Conservation (phyloP, 1,140 invertebrate species). For the Zelostemma sp. region DNA sequence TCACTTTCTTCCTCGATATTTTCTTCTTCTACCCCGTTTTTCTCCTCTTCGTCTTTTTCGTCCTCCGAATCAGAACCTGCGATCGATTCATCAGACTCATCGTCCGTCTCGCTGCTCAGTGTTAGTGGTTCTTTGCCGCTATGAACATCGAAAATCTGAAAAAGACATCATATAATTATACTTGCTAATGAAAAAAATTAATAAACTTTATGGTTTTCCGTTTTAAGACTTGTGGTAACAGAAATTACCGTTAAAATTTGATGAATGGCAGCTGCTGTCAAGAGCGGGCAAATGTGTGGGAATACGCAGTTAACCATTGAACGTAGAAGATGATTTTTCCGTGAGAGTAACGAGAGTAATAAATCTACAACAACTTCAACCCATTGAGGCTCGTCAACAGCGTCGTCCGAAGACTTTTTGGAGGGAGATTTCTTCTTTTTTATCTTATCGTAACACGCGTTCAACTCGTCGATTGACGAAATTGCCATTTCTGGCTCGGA, state of each 20-base stretch:
- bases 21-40: conserved; percentile 50
- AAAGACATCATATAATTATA: conserved; percentile 3
- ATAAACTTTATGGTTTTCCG: too few species aligned
- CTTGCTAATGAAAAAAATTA: background rate
- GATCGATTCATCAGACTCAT: conserved; percentile 63
- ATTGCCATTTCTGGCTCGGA: conserved; percentile 76
- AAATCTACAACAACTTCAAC: conserved; percentile 84
- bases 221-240: too few species aligned
- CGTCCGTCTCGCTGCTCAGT: conserved; percentile 61
- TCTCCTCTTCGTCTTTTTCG: conserved; percentile 63
- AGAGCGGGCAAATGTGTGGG: conserved; percentile 77
- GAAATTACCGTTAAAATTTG: conserved; percentile 78
- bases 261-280: conserved; percentile 77
- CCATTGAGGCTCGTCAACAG: conserved; percentile 77
- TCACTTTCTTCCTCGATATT: conserved; percentile 58
- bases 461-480: conserved; percentile 77
- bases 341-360: conserved; percentile 79
- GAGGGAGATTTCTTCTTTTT: conserved; percentile 56
- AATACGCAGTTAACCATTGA: conserved; percentile 80
- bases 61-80: conserved; percentile 57
- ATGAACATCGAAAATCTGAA: conserved; percentile 75
- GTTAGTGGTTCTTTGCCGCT: conserved; percentile 73
- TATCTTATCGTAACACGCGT: conserved; percentile 77
- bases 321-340: conserved; percentile 77
- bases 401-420: conserved; percentile 57